phyloP scores from a whole-genome alignment of 2,888 invertebrate species.

The Hirtodrosophila trivittata region DNA sequence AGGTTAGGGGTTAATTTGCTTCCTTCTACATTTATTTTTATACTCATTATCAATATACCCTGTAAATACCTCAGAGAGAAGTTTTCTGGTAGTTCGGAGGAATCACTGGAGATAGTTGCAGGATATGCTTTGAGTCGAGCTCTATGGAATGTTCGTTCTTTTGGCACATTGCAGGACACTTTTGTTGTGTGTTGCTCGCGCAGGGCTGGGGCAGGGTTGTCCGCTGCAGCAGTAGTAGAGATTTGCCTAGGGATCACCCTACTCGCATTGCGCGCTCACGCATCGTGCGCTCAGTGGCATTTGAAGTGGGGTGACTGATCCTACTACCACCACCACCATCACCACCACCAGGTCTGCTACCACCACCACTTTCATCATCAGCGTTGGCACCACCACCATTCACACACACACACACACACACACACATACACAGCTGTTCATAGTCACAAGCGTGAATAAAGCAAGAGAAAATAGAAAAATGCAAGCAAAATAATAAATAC shows the following conservation, averaged over 20 bases:
- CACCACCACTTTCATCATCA: constrained; percentile 9
- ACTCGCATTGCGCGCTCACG: constrained; percentile 24
- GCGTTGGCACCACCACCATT: constrained; percentile 6
- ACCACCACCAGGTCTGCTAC: constrained; percentile 1
- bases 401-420: background rate
- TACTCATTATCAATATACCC: background rate
- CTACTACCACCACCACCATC: constrained; percentile 2
- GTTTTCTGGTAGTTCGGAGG: too few relatives aligned
- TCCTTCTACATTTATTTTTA: background rate
- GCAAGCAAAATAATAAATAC: constrained; percentile 59
- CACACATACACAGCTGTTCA: constrained; percentile 48
- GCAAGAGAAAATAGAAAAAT: constrained; percentile 42
- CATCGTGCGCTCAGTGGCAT: constrained; percentile 22
- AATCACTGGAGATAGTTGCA: too few relatives aligned
- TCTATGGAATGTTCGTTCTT: background rate
- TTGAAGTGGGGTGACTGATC: constrained; percentile 58
- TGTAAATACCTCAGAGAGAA: too few relatives aligned
- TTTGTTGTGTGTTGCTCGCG: background rate
- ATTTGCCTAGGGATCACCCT: constrained; percentile 47
- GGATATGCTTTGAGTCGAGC: background rate
- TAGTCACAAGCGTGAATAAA: constrained; percentile 42
- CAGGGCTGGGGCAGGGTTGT: background rate
- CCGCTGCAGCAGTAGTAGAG: constrained; percentile 22
- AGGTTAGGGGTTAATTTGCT: constrained; percentile 55
- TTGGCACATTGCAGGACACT: constrained; percentile 28